Percentiles rank a stretch among this genome's conserved stretches.
Conservation (phyloP, 2,888 invertebrate genomes). For the Cataglyphis livida region DNA sequence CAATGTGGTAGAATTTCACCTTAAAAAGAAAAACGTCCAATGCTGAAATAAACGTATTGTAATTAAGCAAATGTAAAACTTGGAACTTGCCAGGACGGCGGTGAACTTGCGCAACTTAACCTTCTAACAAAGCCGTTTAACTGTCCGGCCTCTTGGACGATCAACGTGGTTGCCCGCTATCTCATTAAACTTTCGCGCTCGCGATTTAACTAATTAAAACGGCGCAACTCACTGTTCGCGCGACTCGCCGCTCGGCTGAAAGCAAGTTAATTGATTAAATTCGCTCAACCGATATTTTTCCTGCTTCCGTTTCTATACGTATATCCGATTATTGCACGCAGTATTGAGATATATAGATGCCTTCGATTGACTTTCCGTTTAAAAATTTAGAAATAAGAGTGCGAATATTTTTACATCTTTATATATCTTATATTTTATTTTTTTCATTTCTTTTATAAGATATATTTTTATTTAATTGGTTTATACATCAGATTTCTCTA, state of each 20-base stretch:
- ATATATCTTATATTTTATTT: background rate
- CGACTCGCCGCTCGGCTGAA: background rate
- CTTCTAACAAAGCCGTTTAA: constrained; percentile 24
- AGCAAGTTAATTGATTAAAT: constrained; percentile 21
- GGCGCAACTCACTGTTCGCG: constrained; percentile 9
- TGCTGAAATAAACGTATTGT: background rate
- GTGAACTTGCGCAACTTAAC: constrained; percentile 9
- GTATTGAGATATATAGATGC: background rate
- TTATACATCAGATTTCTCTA: background rate
- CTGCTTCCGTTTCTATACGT: background rate
- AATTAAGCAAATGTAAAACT: constrained; percentile 18
- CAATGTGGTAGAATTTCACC: background rate
- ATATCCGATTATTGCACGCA: background rate
- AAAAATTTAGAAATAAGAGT: background rate
- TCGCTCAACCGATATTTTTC: background rate
- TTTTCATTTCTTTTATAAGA: background rate
- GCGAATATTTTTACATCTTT: background rate
- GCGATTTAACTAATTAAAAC: constrained; percentile 43
- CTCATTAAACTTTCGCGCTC: constrained; percentile 1
- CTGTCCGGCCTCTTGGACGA: constrained; percentile 20
- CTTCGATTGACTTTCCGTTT: constrained; percentile 10
- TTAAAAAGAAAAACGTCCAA: background rate
- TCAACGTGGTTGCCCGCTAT: constrained; percentile 6
- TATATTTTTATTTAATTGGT: background rate
- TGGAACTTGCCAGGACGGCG: constrained; percentile 15